phyloP scores from a whole-genome alignment of 2,888 invertebrate species.

The Idaea biselata region DNA sequence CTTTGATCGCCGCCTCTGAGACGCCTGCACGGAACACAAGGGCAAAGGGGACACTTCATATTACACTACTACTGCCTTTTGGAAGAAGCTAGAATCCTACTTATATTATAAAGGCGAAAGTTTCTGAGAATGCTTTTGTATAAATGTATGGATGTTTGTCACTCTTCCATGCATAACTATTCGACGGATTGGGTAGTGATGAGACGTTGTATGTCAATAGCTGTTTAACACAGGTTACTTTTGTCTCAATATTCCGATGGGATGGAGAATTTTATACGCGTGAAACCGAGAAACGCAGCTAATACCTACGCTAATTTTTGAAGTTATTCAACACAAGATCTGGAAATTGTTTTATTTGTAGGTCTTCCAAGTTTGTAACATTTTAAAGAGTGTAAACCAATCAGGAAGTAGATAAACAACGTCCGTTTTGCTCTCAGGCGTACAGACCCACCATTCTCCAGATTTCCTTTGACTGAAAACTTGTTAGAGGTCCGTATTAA shows the following conservation, averaged over 20 bases:
- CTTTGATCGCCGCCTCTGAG: slow-evolving; percentile 60
- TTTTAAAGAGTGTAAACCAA: not conserved
- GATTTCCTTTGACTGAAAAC: slow-evolving; percentile 79
- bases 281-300: no score
- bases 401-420: slow-evolving; percentile 5
- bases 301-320: no score
- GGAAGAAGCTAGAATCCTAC: not conserved
- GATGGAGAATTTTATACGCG: no score
- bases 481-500: slow-evolving; percentile 78
- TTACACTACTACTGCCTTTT: not conserved
- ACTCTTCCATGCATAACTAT: no score
- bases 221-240: no score
- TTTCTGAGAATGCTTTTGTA: not conserved
- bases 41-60: slow-evolving; percentile 31
- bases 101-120: not conserved
- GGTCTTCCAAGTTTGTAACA: not conserved
- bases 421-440: slow-evolving; percentile 46
- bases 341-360: not conserved
- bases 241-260: no score
- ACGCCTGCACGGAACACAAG: slow-evolving; percentile 21
- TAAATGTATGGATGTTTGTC: no score
- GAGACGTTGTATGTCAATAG: no score
- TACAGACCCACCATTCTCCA: slow-evolving; percentile 40
- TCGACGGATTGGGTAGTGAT: no score
- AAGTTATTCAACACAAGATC: not conserved